Conservation (phyloP, 2,888 invertebrate genomes). For the Morinoia aosen region DNA sequence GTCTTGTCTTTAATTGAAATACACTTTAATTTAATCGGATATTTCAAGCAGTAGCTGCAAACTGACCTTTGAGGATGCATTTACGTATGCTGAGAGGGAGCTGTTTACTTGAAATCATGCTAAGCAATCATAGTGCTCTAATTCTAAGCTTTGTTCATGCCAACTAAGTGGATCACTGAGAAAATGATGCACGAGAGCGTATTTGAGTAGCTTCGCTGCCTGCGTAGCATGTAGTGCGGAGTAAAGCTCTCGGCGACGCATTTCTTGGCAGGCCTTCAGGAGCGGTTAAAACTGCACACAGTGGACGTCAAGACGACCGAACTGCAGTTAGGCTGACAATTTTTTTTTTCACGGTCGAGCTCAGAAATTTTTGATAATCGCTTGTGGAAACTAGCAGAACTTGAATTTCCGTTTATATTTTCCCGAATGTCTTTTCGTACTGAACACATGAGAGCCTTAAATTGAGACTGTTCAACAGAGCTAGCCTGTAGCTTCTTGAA, state of each 20-base stretch:
- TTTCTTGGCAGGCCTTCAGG: not conserved
- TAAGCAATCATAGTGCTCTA: not conserved
- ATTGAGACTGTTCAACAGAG: too few relatives aligned
- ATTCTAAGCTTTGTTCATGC: not conserved
- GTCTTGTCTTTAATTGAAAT: not conserved
- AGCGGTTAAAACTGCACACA: not conserved
- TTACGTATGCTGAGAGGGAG: not conserved
- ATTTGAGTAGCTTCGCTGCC: not conserved
- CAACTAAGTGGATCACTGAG: not conserved
- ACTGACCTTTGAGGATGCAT: not conserved
- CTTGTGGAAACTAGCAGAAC: not conserved
- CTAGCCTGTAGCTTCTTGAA: too few relatives aligned
- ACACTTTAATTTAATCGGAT: not conserved
- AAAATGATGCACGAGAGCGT: not conserved
- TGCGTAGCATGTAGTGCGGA: not conserved
- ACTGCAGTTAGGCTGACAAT: not conserved
- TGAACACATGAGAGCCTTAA: too few relatives aligned
- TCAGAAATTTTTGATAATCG: not conserved
- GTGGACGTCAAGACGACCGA: not conserved
- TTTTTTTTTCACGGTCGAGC: not conserved
- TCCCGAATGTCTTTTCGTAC: not conserved
- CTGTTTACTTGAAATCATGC: not conserved
- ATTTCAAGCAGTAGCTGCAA: not conserved
- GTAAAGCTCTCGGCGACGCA: not conserved
- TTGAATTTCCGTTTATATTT: not conserved